These are phyloP conservation scores for Balanococcus diminutus DNA, from an alignment of 2,888 invertebrate genomes.

Conservation along the genomic window DNA sequence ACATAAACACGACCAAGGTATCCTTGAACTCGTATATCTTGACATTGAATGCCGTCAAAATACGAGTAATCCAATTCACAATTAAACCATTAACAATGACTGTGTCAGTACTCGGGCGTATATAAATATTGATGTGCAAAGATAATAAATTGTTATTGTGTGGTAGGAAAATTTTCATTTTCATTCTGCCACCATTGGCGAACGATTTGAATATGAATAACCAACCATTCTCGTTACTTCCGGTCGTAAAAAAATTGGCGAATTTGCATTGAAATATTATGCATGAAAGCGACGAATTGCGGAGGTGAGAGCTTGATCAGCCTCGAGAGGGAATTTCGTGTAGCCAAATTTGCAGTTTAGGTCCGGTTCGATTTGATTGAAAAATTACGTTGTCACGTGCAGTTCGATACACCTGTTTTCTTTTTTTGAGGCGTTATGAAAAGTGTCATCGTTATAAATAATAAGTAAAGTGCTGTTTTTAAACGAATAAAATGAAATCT, in stretches of 20 bases:
- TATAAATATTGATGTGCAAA: background rate
- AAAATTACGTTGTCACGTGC: background rate
- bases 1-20: background rate
- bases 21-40: slow-evolving; percentile 6
- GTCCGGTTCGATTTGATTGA: background rate
- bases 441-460: background rate
- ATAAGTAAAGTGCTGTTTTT: background rate
- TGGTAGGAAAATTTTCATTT: background rate
- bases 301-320: background rate
- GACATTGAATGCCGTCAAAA: slow-evolving; percentile 13
- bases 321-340: background rate
- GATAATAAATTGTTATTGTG: slow-evolving; percentile 1
- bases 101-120: background rate
- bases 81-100: slow-evolving; percentile 18
- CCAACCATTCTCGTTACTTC: background rate
- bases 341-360: background rate
- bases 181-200: background rate
- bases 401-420: background rate
- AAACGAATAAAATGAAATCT: background rate
- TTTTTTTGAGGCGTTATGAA: background rate
- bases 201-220: background rate
- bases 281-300: background rate
- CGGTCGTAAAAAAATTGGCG: background rate
- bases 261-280: background rate
- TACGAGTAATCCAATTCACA: slow-evolving; percentile 1